phyloP scores from a whole-genome alignment of 2,888 invertebrate genomes.

The Thalpophila matura region DNA sequence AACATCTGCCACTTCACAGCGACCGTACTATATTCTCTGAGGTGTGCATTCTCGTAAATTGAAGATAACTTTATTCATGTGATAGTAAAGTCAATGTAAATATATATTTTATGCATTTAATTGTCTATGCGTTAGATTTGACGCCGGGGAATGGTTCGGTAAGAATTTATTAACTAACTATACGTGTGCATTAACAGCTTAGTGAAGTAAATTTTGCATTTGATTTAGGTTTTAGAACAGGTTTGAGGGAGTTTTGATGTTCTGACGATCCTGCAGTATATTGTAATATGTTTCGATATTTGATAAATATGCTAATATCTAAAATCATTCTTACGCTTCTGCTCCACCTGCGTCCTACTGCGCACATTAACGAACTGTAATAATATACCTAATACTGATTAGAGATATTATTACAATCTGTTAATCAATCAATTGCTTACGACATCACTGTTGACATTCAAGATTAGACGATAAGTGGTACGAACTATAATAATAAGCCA shows the following conservation, averaged over 20 bases:
- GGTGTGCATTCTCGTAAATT: conserved; percentile 59
- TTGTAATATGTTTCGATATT: neutral
- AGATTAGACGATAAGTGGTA: no score
- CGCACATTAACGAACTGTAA: no score
- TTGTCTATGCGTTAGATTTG: conserved; percentile 59
- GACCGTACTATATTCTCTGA: conserved; percentile 18
- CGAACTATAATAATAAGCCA: no score
- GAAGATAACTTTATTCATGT: conserved; percentile 63
- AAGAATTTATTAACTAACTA: conserved; percentile 47
- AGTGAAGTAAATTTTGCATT: conserved; percentile 33
- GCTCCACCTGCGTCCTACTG: no score
- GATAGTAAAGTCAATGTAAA: conserved; percentile 61
- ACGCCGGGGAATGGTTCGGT: conserved; percentile 44
- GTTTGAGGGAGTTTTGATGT: neutral
- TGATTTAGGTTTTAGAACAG: conserved; percentile 34
- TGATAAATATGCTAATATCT: no score
- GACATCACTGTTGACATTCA: no score
- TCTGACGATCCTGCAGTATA: neutral
- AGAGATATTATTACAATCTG: no score
- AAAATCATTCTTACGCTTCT: no score
- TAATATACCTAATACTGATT: no score
- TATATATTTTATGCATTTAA: conserved; percentile 67
- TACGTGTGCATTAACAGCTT: conserved; percentile 34
- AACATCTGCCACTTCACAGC: conserved; percentile 19
- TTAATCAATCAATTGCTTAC: no score